A percentile compares a stretch with the other conserved stretches of the same genome.
Evolutionary conservation across 1,140 invertebrate genomes (phyloP).

Genomic region (Anoplolepis gracilipes): DNA sequence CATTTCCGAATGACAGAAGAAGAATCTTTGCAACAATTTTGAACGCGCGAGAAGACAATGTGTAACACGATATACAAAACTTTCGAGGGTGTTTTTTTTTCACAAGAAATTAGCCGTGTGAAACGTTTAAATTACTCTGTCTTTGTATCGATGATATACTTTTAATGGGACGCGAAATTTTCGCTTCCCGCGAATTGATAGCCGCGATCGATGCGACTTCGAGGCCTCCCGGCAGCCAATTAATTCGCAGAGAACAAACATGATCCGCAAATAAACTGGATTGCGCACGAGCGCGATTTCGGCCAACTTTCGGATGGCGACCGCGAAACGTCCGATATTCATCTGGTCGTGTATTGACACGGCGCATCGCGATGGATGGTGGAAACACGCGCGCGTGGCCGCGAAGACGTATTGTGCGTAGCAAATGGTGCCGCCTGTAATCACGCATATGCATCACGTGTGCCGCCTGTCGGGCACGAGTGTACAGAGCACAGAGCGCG

Average conservation of each 20-base stretch:
- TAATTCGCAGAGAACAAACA: conserved; percentile 54
- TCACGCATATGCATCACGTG: neutral
- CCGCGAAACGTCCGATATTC: conserved; percentile 43
- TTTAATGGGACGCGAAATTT: conserved; percentile 4
- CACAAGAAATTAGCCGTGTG: conserved; percentile 17
- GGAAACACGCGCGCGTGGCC: neutral
- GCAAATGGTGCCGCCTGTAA: conserved; percentile 7
- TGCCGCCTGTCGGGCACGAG: neutral
- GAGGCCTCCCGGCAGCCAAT: conserved; percentile 39
- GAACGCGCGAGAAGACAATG: neutral
- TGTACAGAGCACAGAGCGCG: neutral
- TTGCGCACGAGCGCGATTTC: conserved; percentile 24
- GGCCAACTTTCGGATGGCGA: conserved; percentile 35
- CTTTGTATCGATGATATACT: neutral
- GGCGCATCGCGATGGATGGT: neutral
- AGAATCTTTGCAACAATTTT: neutral
- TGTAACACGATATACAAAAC: neutral
- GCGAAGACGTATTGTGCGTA: conserved; percentile 50
- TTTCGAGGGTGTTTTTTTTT: conserved; percentile 1
- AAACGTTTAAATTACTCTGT: neutral
- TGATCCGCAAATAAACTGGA: conserved; percentile 51
- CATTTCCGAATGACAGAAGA: too few relatives aligned
- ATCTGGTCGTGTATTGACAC: conserved; percentile 39
- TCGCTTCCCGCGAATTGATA: neutral
- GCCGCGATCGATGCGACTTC: conserved; percentile 33